These are phyloP conservation scores for Andrena hattorfiana DNA, from an alignment of 2,888 invertebrate genomes.

Conservation along the genomic window DNA sequence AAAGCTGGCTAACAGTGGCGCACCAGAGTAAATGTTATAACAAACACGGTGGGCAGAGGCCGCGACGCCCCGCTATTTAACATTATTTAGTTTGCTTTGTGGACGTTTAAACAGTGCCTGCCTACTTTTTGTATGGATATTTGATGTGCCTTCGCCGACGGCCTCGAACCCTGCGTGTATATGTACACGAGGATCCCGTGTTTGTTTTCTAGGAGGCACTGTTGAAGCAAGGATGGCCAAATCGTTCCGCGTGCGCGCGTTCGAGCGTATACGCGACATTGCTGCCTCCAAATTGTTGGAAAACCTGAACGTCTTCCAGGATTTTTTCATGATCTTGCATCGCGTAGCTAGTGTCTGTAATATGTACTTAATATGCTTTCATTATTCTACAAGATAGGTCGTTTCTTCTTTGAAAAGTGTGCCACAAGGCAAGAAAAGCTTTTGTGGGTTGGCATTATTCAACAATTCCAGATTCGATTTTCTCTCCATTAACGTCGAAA, in stretches of 20 bases:
- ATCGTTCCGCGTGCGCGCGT: slow-evolving; percentile 41
- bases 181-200: slow-evolving; percentile 73
- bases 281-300: background rate
- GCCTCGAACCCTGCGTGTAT: slow-evolving; percentile 62
- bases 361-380: too few species aligned
- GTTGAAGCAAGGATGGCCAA: slow-evolving; percentile 61
- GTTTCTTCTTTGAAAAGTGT: too few species aligned
- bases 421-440: too few species aligned
- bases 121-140: slow-evolving; percentile 79
- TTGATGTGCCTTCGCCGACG: slow-evolving; percentile 76
- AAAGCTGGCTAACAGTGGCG: slow-evolving; percentile 81
- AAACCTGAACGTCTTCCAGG: background rate
- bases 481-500: too few species aligned
- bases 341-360: background rate
- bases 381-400: too few species aligned
- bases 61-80: slow-evolving; percentile 83
- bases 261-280: background rate
- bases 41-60: slow-evolving; percentile 79
- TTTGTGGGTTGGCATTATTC: too few species aligned
- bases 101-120: slow-evolving; percentile 82
- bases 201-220: slow-evolving; percentile 80
- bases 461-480: too few species aligned
- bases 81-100: slow-evolving; percentile 84
- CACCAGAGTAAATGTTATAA: slow-evolving; percentile 83
- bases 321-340: background rate